Evolutionary conservation across 2,888 invertebrate genomes (phyloP).

Genomic region (Caenorhabditis macrosperma): DNA sequence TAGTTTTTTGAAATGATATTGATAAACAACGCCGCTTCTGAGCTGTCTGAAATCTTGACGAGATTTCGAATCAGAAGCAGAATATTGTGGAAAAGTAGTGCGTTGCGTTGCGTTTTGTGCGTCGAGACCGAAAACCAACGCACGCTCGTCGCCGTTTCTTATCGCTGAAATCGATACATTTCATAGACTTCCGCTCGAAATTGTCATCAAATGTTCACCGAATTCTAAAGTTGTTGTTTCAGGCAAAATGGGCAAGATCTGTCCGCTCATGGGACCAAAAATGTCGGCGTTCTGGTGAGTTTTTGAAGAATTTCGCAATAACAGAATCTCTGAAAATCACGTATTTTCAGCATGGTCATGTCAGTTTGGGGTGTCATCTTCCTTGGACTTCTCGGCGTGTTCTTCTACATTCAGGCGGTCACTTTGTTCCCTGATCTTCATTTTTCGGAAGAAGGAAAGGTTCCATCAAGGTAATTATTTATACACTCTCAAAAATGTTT

Average conservation of each 20-base stretch:
- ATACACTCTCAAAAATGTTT: too few species aligned
- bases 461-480: slow-evolving; percentile 49
- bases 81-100: slow-evolving; percentile 22
- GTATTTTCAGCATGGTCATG: slow-evolving; percentile 79
- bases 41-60: neutral
- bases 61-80: neutral
- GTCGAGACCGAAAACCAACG: slow-evolving; percentile 47
- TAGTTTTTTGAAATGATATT: neutral
- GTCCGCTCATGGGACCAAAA: slow-evolving; percentile 80
- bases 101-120: slow-evolving; percentile 55
- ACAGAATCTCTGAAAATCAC: neutral
- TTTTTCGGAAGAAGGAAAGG: slow-evolving; percentile 66
- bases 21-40: neutral
- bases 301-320: slow-evolving; percentile 2
- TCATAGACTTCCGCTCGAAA: neutral
- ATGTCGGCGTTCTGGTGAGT: slow-evolving; percentile 80
- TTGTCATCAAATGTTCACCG: slow-evolving; percentile 5
- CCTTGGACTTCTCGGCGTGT: slow-evolving; percentile 79
- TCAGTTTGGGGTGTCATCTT: slow-evolving; percentile 80
- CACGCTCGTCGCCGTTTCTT: slow-evolving; percentile 29
- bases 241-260: slow-evolving; percentile 75
- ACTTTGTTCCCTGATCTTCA: slow-evolving; percentile 79
- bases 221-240: neutral
- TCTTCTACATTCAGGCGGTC: slow-evolving; percentile 79
- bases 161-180: slow-evolving; percentile 23